Conservation (phyloP, 2,888 invertebrate genomes). For the Sthenelais limicola region DNA sequence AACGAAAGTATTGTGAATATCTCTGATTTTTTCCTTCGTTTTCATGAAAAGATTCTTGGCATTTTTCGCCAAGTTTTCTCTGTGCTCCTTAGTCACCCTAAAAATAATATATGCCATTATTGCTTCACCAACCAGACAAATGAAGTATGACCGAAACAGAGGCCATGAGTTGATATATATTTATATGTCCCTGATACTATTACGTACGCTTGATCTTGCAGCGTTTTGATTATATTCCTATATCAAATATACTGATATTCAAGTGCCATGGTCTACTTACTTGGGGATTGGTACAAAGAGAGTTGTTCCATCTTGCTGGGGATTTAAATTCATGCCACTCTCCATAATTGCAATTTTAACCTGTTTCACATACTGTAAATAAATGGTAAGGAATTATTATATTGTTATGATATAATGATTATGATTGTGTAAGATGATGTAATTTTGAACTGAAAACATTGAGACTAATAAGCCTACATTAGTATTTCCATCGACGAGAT, state of each 20-base stretch:
- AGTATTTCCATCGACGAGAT: too few species aligned
- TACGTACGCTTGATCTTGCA: too few species aligned
- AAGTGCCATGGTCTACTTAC: conserved; percentile 72
- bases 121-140: not conserved
- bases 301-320: conserved; percentile 94
- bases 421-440: too few species aligned
- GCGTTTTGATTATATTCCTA: not conserved
- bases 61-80: conserved; percentile 89
- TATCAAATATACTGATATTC: not conserved
- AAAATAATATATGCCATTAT: conserved; percentile 46
- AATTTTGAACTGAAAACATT: too few species aligned
- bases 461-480: too few species aligned
- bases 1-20: conserved; percentile 82
- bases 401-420: too few species aligned
- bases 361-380: conserved; percentile 80
- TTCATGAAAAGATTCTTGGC: conserved; percentile 87
- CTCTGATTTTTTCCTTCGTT: conserved; percentile 83
- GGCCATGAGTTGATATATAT: too few species aligned
- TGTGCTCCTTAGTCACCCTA: conserved; percentile 91
- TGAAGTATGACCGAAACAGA: too few species aligned
- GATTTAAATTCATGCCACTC: conserved; percentile 92
- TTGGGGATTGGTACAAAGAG: conserved; percentile 91
- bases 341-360: conserved; percentile 83
- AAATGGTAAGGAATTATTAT: too few species aligned
- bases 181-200: too few species aligned